Base-by-base conservation (phyloP, 2,797 vertebrate species). In the Spizella passerina region DNA sequence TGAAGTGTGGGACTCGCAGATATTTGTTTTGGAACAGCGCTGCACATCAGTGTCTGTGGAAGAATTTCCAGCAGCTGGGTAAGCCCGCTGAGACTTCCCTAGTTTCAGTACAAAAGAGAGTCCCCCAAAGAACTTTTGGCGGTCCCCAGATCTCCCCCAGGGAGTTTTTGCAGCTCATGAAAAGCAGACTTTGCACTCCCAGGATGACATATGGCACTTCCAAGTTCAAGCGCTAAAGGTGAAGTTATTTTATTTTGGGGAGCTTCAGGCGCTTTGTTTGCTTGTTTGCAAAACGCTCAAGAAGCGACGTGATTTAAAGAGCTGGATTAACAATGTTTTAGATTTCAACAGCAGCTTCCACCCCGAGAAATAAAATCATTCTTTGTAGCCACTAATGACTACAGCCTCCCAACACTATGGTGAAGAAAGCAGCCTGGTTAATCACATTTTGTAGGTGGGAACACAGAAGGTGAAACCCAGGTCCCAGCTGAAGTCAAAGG, bases 1-100 rank as follows among this genome's bases (percentile, higher is more conserved):
- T 73, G 73, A 94, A 90, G 91, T 87, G 87, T 92, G 95, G 93
- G 93, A 91, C 94, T 96, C 19, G 3, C 89, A 96, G 93, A 89
- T 97, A 96, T 97, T 98, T 97, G 96, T 97, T 97, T 97, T 97
- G 97, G 96, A 97, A 97, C 95, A 85, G 41, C 3, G 10, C 90
- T 94, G 79, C 83, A 88, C 30, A 86, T 96, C 94, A 94, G 93
- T 92, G 88, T 96, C 93, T 96, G 82, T 91, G 95, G 88, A 96
- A 93, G 93, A 96, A 95, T 97, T 97, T 96, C 94, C 95, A 97
- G 94, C 96, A 97, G 93, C 96, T 94, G 93, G 90, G 80, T 82
- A 73, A 92, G 82, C 81, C 82, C 26, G 9, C 56, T 46, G 91
- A 92, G 86, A 94, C 75, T 93, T 89, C 77, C 76, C 91, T 78